These are phyloP conservation scores for Sipunculus nudus DNA, from an alignment of 2,888 invertebrate species.

Conservation along the genomic window DNA sequence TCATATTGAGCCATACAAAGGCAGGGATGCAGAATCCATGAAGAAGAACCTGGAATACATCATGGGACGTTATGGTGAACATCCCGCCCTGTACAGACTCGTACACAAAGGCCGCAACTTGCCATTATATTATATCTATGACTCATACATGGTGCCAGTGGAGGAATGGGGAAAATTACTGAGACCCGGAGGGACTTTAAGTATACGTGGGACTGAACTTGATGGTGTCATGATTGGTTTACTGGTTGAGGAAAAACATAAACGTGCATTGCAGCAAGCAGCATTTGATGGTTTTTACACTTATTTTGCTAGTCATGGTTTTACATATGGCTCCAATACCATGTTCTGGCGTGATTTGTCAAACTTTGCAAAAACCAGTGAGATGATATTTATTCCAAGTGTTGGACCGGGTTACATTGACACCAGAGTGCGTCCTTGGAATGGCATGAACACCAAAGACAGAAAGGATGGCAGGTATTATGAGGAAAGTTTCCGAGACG, in stretches of 20 bases:
- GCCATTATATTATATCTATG: slow-evolving; percentile 76
- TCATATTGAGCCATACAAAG: slow-evolving; percentile 72
- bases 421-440: slow-evolving; percentile 73
- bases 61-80: slow-evolving; percentile 67
- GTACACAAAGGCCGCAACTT: slow-evolving; percentile 48
- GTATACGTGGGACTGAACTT: slow-evolving; percentile 70
- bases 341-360: slow-evolving; percentile 50
- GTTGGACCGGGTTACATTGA: slow-evolving; percentile 79
- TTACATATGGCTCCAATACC: slow-evolving; percentile 73
- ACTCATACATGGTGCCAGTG: slow-evolving; percentile 72
- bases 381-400: slow-evolving; percentile 73
- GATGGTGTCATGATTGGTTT: slow-evolving; percentile 74
- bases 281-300: slow-evolving; percentile 73
- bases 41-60: slow-evolving; percentile 65
- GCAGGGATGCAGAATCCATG: slow-evolving; percentile 53
- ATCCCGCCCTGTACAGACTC: slow-evolving; percentile 71
- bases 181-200: slow-evolving; percentile 65
- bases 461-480: slow-evolving; percentile 74
- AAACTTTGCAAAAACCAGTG: slow-evolving; percentile 42
- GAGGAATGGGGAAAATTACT: slow-evolving; percentile 69
- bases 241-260: slow-evolving; percentile 71
- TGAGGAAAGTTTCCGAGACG: slow-evolving; percentile 73
- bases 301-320: slow-evolving; percentile 75
- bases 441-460: slow-evolving; percentile 69
- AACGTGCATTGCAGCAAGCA: slow-evolving; percentile 62